Conservation (phyloP, 2,797 vertebrate species). For the Parauchenoglanis punctatus region DNA sequence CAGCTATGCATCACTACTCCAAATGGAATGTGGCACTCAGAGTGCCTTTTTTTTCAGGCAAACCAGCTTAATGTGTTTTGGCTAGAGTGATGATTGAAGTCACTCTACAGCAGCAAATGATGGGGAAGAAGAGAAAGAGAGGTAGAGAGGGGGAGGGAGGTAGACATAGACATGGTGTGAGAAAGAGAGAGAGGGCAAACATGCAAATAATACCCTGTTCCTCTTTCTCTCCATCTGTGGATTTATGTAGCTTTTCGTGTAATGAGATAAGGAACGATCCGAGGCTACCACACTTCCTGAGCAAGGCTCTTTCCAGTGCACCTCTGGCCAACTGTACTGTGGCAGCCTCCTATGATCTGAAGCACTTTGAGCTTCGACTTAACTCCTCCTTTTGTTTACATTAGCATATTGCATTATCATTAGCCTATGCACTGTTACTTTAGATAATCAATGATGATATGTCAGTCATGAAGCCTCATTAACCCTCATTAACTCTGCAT, state of each 20-base stretch:
- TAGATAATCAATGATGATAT: conserved; percentile 50
- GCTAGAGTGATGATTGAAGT: conserved; percentile 82
- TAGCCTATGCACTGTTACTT: conserved; percentile 42
- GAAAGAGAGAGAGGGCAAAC: conserved; percentile 65
- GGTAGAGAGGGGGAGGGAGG: conserved; percentile 52
- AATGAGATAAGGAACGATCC: conserved; percentile 79
- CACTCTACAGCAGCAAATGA: conserved; percentile 75
- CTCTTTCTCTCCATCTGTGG: conserved; percentile 73
- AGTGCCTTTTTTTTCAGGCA: conserved; percentile 67
- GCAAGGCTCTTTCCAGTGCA: conserved; percentile 62
- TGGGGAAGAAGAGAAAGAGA: conserved; percentile 46
- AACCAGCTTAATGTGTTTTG: conserved; percentile 79
- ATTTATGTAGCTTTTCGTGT: conserved; percentile 77
- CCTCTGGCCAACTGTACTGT: conserved; percentile 62
- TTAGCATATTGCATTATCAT: conserved; percentile 34
- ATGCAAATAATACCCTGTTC: conserved; percentile 77
- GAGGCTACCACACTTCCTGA: conserved; percentile 68
- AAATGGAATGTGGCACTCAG: conserved; percentile 74
- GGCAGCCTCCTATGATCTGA: conserved; percentile 20
- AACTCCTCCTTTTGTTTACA: conserved; percentile 22
- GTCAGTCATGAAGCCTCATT: conserved; percentile 48
- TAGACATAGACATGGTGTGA: conserved; percentile 40
- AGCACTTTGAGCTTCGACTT: conserved; percentile 11
- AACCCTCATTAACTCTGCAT: conserved; percentile 39
- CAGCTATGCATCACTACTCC: conserved; percentile 79